Evolutionary conservation across 2,113 vertebrate genomes (phyloP).

Genomic region (Coturnix japonica): DNA sequence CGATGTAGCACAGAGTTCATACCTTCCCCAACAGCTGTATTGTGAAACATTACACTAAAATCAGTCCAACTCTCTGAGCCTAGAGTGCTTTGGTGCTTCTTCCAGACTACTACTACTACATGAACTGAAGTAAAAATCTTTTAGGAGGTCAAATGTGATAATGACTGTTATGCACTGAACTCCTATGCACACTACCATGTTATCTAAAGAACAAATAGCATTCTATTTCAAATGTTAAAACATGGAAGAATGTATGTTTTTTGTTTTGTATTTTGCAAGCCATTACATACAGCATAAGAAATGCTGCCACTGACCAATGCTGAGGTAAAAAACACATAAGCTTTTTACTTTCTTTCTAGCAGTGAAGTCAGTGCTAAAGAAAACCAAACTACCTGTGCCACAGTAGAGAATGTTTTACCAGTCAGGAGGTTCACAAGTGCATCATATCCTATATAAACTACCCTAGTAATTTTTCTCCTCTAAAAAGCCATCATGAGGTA

Average conservation of each 20-base stretch:
- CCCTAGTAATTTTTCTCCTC: neutral
- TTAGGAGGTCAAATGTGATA: slow-evolving; percentile 27
- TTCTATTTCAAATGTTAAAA: slow-evolving; percentile 57
- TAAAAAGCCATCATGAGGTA: neutral
- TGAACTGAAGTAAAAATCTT: slow-evolving; percentile 8
- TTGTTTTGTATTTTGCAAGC: slow-evolving; percentile 9
- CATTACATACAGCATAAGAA: neutral
- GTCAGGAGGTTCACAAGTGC: neutral
- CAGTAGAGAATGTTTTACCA: neutral
- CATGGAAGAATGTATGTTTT: slow-evolving; percentile 50
- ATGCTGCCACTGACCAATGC: slow-evolving; percentile 23
- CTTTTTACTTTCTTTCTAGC: neutral
- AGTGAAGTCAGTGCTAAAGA: neutral
- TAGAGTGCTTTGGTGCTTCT: neutral
- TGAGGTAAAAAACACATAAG: neutral
- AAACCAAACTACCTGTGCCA: neutral
- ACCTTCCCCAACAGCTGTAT: neutral
- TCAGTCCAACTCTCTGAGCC: neutral
- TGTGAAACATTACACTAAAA: neutral
- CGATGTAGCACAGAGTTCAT: neutral
- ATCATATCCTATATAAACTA: neutral
- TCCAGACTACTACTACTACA: neutral
- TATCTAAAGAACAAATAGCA: slow-evolving; percentile 42
- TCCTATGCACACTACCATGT: neutral
- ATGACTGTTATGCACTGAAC: slow-evolving; percentile 24